Evolutionary conservation across 2,113 vertebrate species (phyloP).

Genomic region (Montifringilla adamsi): DNA sequence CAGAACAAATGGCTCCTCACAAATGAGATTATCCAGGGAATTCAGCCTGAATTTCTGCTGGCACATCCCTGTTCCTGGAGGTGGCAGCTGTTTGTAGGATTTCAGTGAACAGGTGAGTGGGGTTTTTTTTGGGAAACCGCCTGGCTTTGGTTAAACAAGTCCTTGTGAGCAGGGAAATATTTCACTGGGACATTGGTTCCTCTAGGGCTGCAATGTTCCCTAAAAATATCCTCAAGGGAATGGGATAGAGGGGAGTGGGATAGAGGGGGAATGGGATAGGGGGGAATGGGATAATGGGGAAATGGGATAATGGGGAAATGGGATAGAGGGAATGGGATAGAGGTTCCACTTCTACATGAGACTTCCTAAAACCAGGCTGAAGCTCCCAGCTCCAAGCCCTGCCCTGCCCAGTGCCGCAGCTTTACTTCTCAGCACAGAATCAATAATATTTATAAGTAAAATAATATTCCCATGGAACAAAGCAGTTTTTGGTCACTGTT

Average conservation of each 20-base stretch:
- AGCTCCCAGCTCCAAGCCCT: background rate
- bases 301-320: too few relatives aligned
- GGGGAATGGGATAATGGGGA: too few relatives aligned
- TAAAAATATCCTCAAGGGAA: background rate
- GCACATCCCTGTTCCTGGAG: background rate
- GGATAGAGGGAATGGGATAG: too few relatives aligned
- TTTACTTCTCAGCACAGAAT: background rate
- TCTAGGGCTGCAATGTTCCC: background rate
- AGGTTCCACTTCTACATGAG: too few relatives aligned
- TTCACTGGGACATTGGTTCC: background rate
- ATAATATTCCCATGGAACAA: background rate
- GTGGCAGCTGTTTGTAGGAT: background rate
- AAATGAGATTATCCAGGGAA: conserved; percentile 21
- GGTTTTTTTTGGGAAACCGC: background rate
- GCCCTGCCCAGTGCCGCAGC: background rate
- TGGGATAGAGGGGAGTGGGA: background rate
- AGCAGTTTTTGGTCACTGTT: background rate
- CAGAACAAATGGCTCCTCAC: conserved; percentile 27
- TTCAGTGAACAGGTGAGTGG: background rate
- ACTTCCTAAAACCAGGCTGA: background rate
- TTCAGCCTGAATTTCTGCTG: background rate
- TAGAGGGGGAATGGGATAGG: too few relatives aligned
- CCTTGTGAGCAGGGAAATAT: background rate
- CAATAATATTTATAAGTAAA: background rate
- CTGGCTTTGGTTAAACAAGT: background rate